Conservation (phyloP, 2,113 vertebrate genomes). For the Cichladusa arquata region DNA sequence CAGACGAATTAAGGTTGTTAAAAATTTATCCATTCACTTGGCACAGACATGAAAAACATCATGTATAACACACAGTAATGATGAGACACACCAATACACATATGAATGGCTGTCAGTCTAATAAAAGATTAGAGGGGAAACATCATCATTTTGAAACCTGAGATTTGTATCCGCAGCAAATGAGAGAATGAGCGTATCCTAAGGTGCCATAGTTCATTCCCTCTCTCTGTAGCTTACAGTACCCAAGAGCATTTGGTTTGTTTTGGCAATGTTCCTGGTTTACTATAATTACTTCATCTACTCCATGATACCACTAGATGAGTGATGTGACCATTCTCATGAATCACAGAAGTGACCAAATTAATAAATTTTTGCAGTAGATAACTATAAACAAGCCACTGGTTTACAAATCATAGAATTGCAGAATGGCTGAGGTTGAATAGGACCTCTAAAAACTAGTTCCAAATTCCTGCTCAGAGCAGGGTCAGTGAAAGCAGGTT, state of each 20-base stretch:
- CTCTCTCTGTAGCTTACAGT: background rate
- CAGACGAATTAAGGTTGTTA: background rate
- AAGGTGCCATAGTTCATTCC: background rate
- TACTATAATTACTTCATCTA: background rate
- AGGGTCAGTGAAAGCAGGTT: background rate
- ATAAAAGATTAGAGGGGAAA: background rate
- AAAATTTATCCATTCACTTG: background rate
- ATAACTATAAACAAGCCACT: background rate
- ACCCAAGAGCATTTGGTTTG: background rate
- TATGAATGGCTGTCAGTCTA: background rate
- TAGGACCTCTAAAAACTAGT: background rate
- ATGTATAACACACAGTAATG: background rate
- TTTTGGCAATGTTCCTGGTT: background rate
- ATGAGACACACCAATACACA: background rate
- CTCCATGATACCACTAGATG: accelerated
- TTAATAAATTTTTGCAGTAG: background rate
- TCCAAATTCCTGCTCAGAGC: background rate
- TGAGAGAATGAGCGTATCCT: background rate
- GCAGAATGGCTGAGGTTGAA: background rate
- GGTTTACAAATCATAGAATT: background rate
- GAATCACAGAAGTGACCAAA: background rate
- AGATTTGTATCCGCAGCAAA: background rate
- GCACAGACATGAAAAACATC: background rate
- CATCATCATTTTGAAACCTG: background rate
- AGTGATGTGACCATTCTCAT: background rate